Base-by-base conservation (phyloP, 2,113 vertebrate genomes). In the Centropristis striata region DNA sequence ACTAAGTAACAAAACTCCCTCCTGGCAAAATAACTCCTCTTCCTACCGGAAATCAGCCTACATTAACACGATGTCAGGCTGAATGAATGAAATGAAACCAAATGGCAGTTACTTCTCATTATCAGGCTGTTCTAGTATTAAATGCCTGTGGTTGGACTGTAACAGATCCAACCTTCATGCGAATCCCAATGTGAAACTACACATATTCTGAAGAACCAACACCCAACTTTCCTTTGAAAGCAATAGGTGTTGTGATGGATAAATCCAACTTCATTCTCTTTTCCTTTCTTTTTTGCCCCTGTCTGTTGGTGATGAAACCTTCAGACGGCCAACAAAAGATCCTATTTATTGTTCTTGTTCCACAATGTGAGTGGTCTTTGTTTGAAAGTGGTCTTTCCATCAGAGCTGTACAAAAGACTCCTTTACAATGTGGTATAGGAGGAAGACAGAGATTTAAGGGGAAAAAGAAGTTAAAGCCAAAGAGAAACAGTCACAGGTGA, bases 301-400 rank as follows among this genome's bases (percentile, higher is more conserved):
- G 28, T 75, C 72, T 41, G 47, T 28, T 18, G 25, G 18, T 85
- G 83, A 92, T 89, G 85, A 84, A 86, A 46, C 80, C 85, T 90
- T 80, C 80, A 80, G 51, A 65, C 46, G 23, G 44, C 32, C 36
- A 75, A 93, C 88, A 93, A 92, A 92, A 77, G 80, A 82, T 76
- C 75, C 78, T 73, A 88, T 93, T 90, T 92, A 87, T 90, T 92
- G 90, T 90, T 70, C 66, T 86, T 83, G 79, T 80, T 87, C 71
- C 86, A 81, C 75, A 71, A 39, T 69, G 87, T 65, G 73, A 86
- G 73, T 51, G 9, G 49, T 72, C 86, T 92, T 93, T 92, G 91
- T 92, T 58, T 90, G 86, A 86, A 85, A 87, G 86, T 89, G 77
- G 78, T 88, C 81, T 88, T 92, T 93, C 90, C 80, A 91, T 92